Percentiles rank a stretch among this genome's conserved stretches.
These are phyloP conservation scores for Pocillopora verrucosa DNA, from an alignment of 64 coral and sea anemone genomes.

Conservation along the genomic window DNA sequence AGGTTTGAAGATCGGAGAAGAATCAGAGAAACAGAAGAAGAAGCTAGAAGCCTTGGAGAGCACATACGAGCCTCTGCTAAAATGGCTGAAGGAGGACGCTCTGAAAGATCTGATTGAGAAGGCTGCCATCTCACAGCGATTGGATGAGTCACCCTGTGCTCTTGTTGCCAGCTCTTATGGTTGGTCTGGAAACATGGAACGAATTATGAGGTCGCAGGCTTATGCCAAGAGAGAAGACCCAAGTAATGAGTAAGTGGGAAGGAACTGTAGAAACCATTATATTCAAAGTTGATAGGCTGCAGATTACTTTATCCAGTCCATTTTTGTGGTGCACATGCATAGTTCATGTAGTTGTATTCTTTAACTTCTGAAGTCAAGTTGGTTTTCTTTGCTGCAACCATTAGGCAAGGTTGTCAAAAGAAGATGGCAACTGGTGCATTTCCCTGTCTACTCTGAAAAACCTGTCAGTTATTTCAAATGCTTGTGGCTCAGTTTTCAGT, in stretches of 20 bases:
- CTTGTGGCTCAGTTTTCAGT: no score
- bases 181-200: conserved; percentile 99
- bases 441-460: no score
- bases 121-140: conserved; percentile 85
- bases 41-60: conserved; percentile 91
- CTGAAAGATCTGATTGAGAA: conserved; percentile 98
- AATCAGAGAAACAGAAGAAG: conserved; percentile 85
- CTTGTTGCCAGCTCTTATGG: conserved; percentile 98
- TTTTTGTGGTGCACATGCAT: no score
- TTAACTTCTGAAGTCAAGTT: no score
- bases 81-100: conserved; percentile 98
- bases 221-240: conserved; percentile 94
- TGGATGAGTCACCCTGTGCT: conserved; percentile 91
- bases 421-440: no score
- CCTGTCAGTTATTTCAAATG: no score
- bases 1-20: conserved; percentile 90
- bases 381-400: no score
- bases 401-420: no score
- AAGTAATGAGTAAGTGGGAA: conserved; percentile 78
- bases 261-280: no score
- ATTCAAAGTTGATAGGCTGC: no score
- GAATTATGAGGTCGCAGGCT: conserved; percentile 98
- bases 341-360: no score
- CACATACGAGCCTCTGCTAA: conserved; percentile 93
- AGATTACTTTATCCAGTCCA: no score